phyloP scores from a whole-genome alignment of 2,888 invertebrate genomes.

The Gortyna flavago region DNA sequence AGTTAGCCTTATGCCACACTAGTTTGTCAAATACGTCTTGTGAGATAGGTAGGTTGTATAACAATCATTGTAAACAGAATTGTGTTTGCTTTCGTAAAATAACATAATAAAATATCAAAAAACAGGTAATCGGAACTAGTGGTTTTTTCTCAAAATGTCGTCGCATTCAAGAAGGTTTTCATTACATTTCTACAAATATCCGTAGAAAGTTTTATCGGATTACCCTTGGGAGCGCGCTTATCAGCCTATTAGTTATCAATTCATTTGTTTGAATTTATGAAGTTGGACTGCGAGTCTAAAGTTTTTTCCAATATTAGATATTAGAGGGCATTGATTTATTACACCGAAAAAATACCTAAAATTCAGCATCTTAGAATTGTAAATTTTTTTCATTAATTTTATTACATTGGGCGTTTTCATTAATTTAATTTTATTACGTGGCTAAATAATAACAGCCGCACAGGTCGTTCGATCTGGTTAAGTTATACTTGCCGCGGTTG shows the following conservation, averaged over 20 bases:
- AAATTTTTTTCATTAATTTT: neutral
- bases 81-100: neutral
- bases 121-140: conserved; percentile 3
- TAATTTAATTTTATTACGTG: too few relatives aligned
- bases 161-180: conserved; percentile 22
- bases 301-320: neutral
- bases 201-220: conserved; percentile 20
- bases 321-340: neutral
- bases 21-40: neutral
- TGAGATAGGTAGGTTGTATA: neutral
- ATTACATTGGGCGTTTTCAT: too few relatives aligned
- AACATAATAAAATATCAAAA: neutral
- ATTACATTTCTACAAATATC: conserved; percentile 31
- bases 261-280: conserved; percentile 29
- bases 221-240: conserved; percentile 15
- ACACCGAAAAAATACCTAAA: neutral
- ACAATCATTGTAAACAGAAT: neutral
- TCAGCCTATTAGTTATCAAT: conserved; percentile 38
- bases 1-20: neutral
- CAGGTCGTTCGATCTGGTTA: too few relatives aligned
- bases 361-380: neutral
- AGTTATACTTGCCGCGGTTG: too few relatives aligned
- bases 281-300: too few relatives aligned
- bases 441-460: too few relatives aligned
- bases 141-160: conserved; percentile 15